A percentile compares a stretch with the other conserved stretches of the same genome.
Evolutionary conservation across 2,113 vertebrate species (phyloP).

Genomic region (Calyptomena viridis): DNA sequence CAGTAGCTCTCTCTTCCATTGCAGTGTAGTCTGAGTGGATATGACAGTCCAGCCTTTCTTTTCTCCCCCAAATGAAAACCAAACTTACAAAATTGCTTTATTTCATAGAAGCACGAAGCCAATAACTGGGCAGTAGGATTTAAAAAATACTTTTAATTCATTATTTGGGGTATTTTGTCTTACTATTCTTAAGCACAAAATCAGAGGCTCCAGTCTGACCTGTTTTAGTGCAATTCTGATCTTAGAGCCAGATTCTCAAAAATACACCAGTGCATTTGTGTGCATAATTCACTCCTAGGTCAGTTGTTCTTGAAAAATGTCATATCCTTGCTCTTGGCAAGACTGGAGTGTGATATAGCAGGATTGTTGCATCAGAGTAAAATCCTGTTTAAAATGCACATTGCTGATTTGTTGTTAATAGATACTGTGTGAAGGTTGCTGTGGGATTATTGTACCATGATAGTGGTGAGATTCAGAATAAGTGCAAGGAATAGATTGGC

Average conservation of each 20-base stretch:
- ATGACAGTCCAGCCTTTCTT: not conserved
- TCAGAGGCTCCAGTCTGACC: not conserved
- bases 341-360: not conserved
- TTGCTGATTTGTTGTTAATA: not conserved
- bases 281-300: not conserved
- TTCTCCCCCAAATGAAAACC: conserved; percentile 6
- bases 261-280: not conserved
- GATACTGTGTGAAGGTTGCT: not conserved
- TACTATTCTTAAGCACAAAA: not conserved
- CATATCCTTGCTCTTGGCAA: not conserved
- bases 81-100: not conserved
- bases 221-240: not conserved
- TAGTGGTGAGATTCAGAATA: not conserved
- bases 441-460: not conserved
- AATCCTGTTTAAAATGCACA: not conserved
- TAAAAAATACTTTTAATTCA: not conserved
- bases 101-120: not conserved
- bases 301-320: not conserved
- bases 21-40: not conserved
- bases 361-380: not conserved
- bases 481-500: not conserved
- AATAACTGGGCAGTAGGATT: not conserved
- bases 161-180: not conserved
- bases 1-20: not conserved
- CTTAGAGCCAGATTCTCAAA: not conserved